Percentiles rank a stretch among this genome's conserved stretches.
phyloP scores from a whole-genome alignment of 2,113 vertebrate species.

The Brienomyrus brachyistius region DNA sequence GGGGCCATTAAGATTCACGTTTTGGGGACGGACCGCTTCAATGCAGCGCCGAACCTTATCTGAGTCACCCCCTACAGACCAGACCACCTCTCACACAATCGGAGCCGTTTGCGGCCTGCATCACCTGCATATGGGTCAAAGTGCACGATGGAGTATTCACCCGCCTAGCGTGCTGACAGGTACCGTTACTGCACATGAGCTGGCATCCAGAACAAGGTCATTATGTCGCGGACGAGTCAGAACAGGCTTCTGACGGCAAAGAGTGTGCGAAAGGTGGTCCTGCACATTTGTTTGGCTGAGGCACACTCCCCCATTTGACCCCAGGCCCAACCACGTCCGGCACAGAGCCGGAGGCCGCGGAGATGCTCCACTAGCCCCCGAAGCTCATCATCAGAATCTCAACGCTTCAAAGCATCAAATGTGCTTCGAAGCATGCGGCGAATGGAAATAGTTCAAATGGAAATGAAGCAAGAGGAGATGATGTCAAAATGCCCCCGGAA shows the following conservation, averaged over 20 bases:
- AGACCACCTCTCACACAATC: not conserved
- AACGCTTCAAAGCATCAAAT: not conserved
- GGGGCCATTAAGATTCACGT: not conserved
- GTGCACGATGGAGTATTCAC: not conserved
- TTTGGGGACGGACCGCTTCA: not conserved
- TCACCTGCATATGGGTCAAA: not conserved
- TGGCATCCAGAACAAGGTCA: not conserved
- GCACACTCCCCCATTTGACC: not conserved
- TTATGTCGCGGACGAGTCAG: not conserved
- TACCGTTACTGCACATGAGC: not conserved
- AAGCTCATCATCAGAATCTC: not conserved
- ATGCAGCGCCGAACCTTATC: not conserved
- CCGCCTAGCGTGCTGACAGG: not conserved
- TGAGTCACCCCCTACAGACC: not conserved
- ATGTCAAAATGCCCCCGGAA: not conserved
- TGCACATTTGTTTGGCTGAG: not conserved
- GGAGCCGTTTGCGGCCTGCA: not conserved
- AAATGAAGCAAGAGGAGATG: conserved; percentile 16
- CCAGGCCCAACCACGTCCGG: not conserved
- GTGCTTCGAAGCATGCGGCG: not conserved
- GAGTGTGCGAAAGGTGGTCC: not conserved
- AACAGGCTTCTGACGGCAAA: not conserved
- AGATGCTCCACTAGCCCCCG: not conserved
- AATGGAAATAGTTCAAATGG: not conserved
- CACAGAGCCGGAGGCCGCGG: not conserved